phyloP scores from a whole-genome alignment of 2,888 invertebrate species.

The Drosophila prostipennis region DNA sequence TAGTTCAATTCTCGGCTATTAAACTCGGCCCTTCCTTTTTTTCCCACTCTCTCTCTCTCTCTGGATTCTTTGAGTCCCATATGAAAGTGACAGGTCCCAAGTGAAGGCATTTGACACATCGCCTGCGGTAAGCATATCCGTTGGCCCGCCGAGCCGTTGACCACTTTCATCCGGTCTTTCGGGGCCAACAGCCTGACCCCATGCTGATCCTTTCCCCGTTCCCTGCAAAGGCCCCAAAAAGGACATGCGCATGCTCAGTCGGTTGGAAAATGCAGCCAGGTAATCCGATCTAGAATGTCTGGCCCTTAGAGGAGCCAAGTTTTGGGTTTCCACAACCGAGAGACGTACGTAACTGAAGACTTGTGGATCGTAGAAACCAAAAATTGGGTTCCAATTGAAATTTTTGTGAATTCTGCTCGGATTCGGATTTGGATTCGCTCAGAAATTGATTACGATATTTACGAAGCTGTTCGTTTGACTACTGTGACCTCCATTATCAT shows the following conservation, averaged over 20 bases:
- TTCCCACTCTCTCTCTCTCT: conserved; percentile 7
- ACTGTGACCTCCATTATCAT: conserved; percentile 83
- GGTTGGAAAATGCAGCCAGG: conserved; percentile 73
- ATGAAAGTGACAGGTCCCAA: conserved; percentile 35
- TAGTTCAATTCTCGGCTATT: conserved; percentile 7
- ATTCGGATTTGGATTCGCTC: conserved; percentile 54
- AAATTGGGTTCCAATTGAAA: conserved; percentile 69
- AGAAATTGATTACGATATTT: conserved; percentile 80
- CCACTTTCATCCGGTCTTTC: conserved; percentile 76
- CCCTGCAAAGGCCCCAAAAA: conserved; percentile 60
- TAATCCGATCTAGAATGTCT: conserved; percentile 71
- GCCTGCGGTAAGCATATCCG: conserved; percentile 78
- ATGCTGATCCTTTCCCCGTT: conserved; percentile 32
- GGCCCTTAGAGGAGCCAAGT: conserved; percentile 40
- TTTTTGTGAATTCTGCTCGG: conserved; percentile 56
- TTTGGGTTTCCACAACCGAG: conserved; percentile 55
- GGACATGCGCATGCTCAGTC: conserved; percentile 75
- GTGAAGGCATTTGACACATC: conserved; percentile 52
- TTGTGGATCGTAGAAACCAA: conserved; percentile 26
- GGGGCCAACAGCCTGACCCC: conserved; percentile 69
- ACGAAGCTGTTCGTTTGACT: conserved; percentile 82
- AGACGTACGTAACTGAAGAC: conserved; percentile 54
- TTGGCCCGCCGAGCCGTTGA: conserved; percentile 49
- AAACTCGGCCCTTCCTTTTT: background rate
- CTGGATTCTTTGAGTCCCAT: conserved; percentile 10